These are phyloP conservation scores for Phyllotreta striolata DNA, from an alignment of 2,888 invertebrate species.

Conservation along the genomic window DNA sequence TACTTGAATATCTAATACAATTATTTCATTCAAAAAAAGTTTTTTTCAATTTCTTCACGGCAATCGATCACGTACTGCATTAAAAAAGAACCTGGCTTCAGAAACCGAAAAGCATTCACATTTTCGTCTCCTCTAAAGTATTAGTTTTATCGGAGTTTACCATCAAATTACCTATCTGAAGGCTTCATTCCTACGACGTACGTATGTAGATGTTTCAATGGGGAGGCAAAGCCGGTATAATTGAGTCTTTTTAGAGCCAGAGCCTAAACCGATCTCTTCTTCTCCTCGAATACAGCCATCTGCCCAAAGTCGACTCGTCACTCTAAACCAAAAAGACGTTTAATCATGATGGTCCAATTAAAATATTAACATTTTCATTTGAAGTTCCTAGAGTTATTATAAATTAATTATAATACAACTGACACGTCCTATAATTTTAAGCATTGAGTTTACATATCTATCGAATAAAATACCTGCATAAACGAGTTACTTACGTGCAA, in stretches of 20 bases:
- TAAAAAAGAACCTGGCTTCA: neutral
- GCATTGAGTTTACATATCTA: no score
- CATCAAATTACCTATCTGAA: slow-evolving; percentile 25
- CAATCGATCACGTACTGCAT: slow-evolving; percentile 7
- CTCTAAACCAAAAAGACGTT: no score
- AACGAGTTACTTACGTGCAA: slow-evolving; percentile 23
- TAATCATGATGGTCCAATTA: no score
- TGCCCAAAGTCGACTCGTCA: neutral
- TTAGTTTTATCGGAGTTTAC: slow-evolving; percentile 23
- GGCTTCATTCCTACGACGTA: slow-evolving; percentile 27
- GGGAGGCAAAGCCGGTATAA: slow-evolving; percentile 37
- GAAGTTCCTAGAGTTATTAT: no score
- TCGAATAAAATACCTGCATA: no score
- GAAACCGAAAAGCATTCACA: neutral
- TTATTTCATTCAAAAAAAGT: no score
- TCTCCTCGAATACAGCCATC: slow-evolving; percentile 14
- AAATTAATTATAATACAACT: no score
- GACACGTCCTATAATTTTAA: no score
- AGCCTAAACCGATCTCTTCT: slow-evolving; percentile 30
- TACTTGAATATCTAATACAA: no score
- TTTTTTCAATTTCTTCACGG: neutral
- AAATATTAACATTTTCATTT: no score
- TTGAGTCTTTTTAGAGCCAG: slow-evolving; percentile 37
- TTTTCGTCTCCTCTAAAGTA: slow-evolving; percentile 13
- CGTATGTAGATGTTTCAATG: slow-evolving; percentile 37